Evolutionary conservation across 2,888 invertebrate species (phyloP).

Genomic region (Parnassius apollo): DNA sequence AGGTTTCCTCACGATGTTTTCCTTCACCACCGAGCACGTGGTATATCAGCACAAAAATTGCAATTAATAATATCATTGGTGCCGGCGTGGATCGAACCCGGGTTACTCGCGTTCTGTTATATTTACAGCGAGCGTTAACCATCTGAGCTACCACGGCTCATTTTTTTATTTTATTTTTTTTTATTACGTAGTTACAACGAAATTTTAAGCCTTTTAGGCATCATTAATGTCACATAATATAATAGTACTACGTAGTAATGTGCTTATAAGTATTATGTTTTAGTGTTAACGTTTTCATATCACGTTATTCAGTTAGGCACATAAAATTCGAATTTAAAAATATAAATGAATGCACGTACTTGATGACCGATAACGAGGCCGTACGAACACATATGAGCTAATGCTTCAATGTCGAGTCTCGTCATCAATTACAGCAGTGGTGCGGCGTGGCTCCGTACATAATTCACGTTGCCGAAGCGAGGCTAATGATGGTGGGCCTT

Average conservation of each 20-base stretch:
- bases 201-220: neutral
- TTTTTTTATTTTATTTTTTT: too few relatives aligned
- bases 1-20: too few relatives aligned
- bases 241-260: too few relatives aligned
- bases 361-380: slow-evolving; percentile 76
- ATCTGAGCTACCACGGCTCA: too few relatives aligned
- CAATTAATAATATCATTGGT: too few relatives aligned
- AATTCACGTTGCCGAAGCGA: slow-evolving; percentile 45
- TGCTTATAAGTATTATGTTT: neutral
- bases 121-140: too few relatives aligned
- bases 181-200: too few relatives aligned
- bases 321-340: slow-evolving; percentile 62
- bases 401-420: slow-evolving; percentile 56
- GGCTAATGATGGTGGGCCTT: slow-evolving; percentile 46
- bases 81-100: too few relatives aligned
- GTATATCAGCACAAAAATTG: too few relatives aligned
- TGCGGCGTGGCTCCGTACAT: slow-evolving; percentile 39
- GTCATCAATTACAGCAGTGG: slow-evolving; percentile 39
- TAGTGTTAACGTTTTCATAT: slow-evolving; percentile 30
- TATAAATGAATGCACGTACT: slow-evolving; percentile 55
- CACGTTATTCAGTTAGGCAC: slow-evolving; percentile 45
- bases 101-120: too few relatives aligned
- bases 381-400: slow-evolving; percentile 61
- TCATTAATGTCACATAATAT: neutral
- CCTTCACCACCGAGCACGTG: too few relatives aligned